phyloP scores from a whole-genome alignment of 1,140 invertebrate genomes.

The Pseudomyrmex pallidus region DNA sequence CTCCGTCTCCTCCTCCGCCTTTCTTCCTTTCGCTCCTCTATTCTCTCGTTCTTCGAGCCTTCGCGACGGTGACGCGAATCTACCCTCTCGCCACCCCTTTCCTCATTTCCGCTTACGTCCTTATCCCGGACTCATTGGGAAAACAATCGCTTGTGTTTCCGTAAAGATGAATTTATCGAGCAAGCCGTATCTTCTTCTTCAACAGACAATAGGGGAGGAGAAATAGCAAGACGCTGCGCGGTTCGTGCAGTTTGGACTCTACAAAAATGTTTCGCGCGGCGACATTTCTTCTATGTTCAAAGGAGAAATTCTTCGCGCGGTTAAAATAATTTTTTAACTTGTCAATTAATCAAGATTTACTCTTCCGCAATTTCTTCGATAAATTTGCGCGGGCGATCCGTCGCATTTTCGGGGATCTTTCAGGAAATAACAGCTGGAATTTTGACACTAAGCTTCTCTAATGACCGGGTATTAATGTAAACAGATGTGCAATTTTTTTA shows the following conservation, averaged over 20 bases:
- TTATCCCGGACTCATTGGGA: conserved; percentile 80
- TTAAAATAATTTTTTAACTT: conserved; percentile 30
- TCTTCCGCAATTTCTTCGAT: conserved; percentile 38
- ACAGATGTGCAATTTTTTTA: conserved; percentile 71
- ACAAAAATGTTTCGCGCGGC: not conserved
- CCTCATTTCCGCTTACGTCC: conserved; percentile 81
- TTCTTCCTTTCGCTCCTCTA: conserved; percentile 55
- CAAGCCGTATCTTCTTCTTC: conserved; percentile 65
- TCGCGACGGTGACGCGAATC: conserved; percentile 58
- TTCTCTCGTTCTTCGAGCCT: conserved; percentile 49
- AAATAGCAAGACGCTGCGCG: not conserved
- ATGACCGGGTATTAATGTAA: conserved; percentile 71
- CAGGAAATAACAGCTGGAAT: conserved; percentile 34
- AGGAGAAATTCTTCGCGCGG: conserved; percentile 1
- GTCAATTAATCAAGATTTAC: conserved; percentile 55
- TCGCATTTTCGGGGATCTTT: conserved; percentile 15
- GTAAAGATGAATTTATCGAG: conserved; percentile 82
- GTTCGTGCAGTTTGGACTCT: not conserved
- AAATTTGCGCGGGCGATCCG: conserved; percentile 33
- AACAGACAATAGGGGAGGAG: not conserved
- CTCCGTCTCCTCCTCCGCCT: not conserved
- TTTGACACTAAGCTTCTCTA: conserved; percentile 57
- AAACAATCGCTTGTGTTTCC: conserved; percentile 80
- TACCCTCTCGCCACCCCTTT: conserved; percentile 69
- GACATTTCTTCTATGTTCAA: not conserved